A percentile compares a stretch with the other conserved stretches of the same genome.
These are phyloP conservation scores for Manis pentadactyla DNA, from an alignment of 2,797 vertebrate species.

Conservation along the genomic window DNA sequence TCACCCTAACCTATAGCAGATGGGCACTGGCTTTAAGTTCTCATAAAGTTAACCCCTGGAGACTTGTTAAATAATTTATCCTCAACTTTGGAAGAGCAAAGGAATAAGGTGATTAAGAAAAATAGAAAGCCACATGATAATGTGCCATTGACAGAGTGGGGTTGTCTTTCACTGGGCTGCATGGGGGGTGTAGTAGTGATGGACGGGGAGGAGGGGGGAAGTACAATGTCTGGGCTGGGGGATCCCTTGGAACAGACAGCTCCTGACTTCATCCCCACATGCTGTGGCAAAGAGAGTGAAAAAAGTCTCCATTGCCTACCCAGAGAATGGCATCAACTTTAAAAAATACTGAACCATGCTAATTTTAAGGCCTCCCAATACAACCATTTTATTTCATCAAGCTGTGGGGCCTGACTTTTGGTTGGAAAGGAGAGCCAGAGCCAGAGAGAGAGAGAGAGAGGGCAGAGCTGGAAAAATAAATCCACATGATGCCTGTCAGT, in stretches of 20 bases:
- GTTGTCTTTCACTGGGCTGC: conserved; percentile 66
- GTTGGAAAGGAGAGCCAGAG: conserved; percentile 69
- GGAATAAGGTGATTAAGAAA: conserved; percentile 82
- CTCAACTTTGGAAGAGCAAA: conserved; percentile 83
- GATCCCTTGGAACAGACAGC: conserved; percentile 21
- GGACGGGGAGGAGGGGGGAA: background rate
- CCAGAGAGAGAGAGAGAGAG: background rate
- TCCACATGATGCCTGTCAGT: conserved; percentile 70
- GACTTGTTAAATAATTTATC: conserved; percentile 85
- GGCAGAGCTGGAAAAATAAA: conserved; percentile 74
- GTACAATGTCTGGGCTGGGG: background rate
- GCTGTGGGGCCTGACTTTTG: conserved; percentile 81
- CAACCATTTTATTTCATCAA: conserved; percentile 84
- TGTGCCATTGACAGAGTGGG: conserved; percentile 71
- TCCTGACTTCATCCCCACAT: conserved; percentile 76
- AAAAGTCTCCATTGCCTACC: conserved; percentile 59
- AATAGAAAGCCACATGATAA: conserved; percentile 82
- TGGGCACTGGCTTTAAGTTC: conserved; percentile 77
- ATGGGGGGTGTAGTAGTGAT: conserved; percentile 9
- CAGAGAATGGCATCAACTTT: conserved; percentile 38
- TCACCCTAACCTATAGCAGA: conserved; percentile 78
- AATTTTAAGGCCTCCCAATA: conserved; percentile 82
- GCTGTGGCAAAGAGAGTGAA: conserved; percentile 77
- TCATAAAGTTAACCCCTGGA: conserved; percentile 77
- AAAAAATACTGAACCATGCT: conserved; percentile 78